Evolutionary conservation across 2,113 vertebrate genomes (phyloP), one percentile per base, ranked within the genome.

Genomic region (Ptilorrhoa leucosticta): DNA sequence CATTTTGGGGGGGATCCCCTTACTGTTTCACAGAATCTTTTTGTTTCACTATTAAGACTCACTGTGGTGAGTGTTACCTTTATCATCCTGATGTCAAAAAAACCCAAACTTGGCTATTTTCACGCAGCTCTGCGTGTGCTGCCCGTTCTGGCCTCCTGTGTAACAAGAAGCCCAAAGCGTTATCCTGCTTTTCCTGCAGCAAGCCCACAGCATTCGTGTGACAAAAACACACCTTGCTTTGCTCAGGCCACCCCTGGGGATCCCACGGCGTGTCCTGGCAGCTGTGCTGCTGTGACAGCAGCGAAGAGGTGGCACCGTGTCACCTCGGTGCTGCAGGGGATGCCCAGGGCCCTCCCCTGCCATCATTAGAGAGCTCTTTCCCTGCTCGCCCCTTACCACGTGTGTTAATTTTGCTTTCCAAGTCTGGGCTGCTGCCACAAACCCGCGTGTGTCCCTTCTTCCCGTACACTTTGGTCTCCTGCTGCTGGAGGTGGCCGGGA

Each of bases 381-480:
- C 28, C 72, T 50, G 1, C n/a, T 14, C 12, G 21, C n/a, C 61
- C 16, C 30, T 73, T 13, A 2, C 39, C 56, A 22, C 51, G 0
- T 0, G 54, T 17, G 30, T 33, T 50, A 3, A 13, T 79, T 88
- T 44, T 60, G 65, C 68, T 87, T 68, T 72, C 48, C 6, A 4
- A 37, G 24, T 0, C 85, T 53, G 56, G 33, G 3, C 15, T 4
- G 48, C 75, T 76, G 82, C 53, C 78, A 24, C 37, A 28, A 28
- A 5, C 13, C 76, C 3, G 1, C 10, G 10, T 13, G 33, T 24
- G n/a, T 64, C 63, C 44, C 57, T 64, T 63, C 28, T 63, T 91
- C 54, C 56, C 0, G 0, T 17, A 0, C n/a, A 0, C 9, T 2
- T 1, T 48, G 10, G 4, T 69, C 31, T 48, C 13, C 50, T 65